These are phyloP conservation scores for Lonchura striata DNA, from an alignment of 2,113 vertebrate species.

Conservation along the genomic window DNA sequence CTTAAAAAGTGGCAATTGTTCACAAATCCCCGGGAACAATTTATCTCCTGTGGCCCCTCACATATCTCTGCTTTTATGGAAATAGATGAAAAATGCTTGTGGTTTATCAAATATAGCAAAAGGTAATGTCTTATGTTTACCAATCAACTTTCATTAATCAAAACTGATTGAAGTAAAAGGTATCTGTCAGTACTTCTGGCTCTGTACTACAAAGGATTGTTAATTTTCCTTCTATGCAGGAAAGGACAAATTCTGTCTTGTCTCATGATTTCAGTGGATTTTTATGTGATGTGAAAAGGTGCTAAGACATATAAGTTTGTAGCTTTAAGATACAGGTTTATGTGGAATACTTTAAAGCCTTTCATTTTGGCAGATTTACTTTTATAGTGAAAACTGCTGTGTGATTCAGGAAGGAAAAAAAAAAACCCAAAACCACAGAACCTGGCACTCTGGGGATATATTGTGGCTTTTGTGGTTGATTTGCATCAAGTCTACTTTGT, in stretches of 20 bases:
- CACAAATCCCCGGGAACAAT: neutral
- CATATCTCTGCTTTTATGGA: neutral
- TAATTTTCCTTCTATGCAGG: neutral
- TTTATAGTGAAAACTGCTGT: neutral
- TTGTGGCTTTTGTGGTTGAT: slow-evolving; percentile 19
- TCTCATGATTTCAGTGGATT: neutral
- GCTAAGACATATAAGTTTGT: neutral
- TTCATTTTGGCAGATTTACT: neutral
- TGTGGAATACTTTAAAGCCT: neutral
- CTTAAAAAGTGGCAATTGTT: neutral
- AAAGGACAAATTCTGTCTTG: neutral
- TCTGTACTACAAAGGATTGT: neutral
- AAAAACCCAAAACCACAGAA: neutral
- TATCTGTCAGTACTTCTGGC: neutral
- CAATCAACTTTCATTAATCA: slow-evolving; percentile 45
- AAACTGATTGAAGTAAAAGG: slow-evolving; percentile 2
- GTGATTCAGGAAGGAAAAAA: neutral
- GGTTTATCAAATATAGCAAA: neutral
- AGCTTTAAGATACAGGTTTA: neutral
- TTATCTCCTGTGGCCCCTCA: neutral
- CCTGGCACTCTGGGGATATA: neutral
- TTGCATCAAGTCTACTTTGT: slow-evolving; percentile 18
- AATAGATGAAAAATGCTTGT: slow-evolving; percentile 21
- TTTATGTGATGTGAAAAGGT: neutral
- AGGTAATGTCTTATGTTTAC: slow-evolving; percentile 10